A percentile compares a stretch with the other conserved stretches of the same genome.
These are phyloP conservation scores for Drosophila rubida DNA, from an alignment of 2,888 invertebrate genomes.

Conservation along the genomic window DNA sequence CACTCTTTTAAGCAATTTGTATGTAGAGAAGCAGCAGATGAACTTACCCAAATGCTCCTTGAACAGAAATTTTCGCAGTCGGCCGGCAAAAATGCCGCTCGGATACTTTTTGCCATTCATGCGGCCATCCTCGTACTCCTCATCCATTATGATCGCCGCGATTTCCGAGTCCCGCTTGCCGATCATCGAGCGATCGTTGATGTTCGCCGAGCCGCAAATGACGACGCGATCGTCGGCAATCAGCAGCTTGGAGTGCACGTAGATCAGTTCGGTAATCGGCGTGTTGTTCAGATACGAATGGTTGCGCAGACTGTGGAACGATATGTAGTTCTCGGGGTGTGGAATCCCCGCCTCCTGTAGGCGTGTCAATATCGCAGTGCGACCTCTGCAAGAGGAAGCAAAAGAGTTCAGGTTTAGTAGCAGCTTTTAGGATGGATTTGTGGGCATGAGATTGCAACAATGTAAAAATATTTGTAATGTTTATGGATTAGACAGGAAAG, in stretches of 20 bases:
- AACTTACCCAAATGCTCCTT: conserved; percentile 93
- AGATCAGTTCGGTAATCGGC: conserved; percentile 96
- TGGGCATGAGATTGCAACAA: no score
- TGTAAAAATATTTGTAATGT: no score
- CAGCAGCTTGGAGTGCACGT: conserved; percentile 98
- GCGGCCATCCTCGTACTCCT: conserved; percentile 90
- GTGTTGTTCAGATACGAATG: conserved; percentile 92
- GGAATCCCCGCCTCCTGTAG: conserved; percentile 91
- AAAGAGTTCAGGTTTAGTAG: no score
- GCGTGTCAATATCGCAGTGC: conserved; percentile 92
- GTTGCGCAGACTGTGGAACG: conserved; percentile 95
- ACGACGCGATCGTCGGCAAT: conserved; percentile 96
- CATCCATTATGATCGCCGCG: conserved; percentile 94
- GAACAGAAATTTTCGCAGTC: conserved; percentile 93
- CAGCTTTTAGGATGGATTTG: no score
- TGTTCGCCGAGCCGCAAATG: conserved; percentile 99
- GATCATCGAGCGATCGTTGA: conserved; percentile 97
- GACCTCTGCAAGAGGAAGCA: conserved; percentile 87
- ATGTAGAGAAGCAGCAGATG: accelerated
- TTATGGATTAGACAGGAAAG: no score
- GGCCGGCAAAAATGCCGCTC: conserved; percentile 94
- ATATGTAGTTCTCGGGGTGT: conserved; percentile 93
- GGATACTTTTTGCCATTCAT: conserved; percentile 94
- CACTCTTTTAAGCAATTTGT: background rate
- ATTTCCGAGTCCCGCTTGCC: conserved; percentile 98